Evolutionary conservation across 2,113 vertebrate genomes (phyloP).

Genomic region (Hypomesus transpacificus): DNA sequence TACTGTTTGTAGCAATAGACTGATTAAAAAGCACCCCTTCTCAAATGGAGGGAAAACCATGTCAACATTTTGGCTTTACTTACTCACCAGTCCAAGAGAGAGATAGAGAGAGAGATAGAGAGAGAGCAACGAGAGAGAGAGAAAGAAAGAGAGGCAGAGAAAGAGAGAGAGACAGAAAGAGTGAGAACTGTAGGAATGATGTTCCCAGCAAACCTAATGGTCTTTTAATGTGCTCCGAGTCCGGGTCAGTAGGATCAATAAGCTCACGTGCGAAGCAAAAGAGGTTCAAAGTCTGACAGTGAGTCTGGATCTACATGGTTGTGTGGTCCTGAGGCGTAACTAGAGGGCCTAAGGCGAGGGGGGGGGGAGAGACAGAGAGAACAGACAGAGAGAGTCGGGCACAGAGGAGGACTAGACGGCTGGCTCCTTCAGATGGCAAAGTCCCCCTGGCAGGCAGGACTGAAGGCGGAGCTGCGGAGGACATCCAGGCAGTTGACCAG

Average conservation of each 20-base stretch:
- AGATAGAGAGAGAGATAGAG: not conserved
- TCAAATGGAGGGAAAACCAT: conserved; percentile 14
- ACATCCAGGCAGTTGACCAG: conserved; percentile 91
- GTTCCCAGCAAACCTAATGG: too few species aligned
- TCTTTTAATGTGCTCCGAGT: too few species aligned
- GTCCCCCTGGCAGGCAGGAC: conserved; percentile 80
- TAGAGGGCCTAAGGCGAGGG: too few species aligned
- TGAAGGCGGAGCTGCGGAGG: conserved; percentile 88
- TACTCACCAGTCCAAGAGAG: not conserved
- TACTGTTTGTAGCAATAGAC: conserved; percentile 15
- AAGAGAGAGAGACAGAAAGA: not conserved
- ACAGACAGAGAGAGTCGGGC: too few species aligned
- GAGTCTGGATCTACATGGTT: too few species aligned
- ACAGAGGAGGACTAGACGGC: too few species aligned
- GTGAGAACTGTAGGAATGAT: not conserved
- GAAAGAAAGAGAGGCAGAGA: not conserved
- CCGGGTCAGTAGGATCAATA: too few species aligned
- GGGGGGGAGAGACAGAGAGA: too few species aligned
- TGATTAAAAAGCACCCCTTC: conserved; percentile 15
- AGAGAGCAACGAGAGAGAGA: not conserved
- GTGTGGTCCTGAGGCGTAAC: too few species aligned
- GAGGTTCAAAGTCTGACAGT: too few species aligned
- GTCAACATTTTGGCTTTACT: conserved; percentile 27
- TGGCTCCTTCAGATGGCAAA: conserved; percentile 77
- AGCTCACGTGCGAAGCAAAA: too few species aligned